Conservation (phyloP, 23 tunicate genomes). For the Trididemnum nubilum region DNA sequence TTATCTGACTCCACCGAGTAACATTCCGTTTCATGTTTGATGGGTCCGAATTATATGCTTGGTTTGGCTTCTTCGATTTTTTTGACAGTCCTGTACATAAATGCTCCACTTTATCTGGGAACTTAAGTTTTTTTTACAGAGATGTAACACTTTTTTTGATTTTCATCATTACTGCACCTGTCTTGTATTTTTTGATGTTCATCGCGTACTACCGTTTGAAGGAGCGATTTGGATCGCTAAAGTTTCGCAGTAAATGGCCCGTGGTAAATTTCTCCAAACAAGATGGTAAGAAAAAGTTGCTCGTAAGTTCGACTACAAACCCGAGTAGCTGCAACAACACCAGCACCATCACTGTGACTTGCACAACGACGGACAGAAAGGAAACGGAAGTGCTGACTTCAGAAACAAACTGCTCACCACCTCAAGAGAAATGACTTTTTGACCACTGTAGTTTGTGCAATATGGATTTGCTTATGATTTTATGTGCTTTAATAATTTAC, state of each 20-base stretch:
- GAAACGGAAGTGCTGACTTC: not conserved
- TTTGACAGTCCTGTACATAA: too few relatives aligned
- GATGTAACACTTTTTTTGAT: constrained; percentile 20
- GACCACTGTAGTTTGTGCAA: too few relatives aligned
- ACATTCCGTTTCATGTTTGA: not conserved
- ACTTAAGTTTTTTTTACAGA: constrained; percentile 23
- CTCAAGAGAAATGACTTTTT: too few relatives aligned
- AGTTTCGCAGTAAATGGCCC: constrained; percentile 1
- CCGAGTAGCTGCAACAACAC: not conserved
- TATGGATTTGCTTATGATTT: too few relatives aligned
- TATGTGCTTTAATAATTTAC: too few relatives aligned
- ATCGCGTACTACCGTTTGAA: constrained; percentile 41
- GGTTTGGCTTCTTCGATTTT: not conserved
- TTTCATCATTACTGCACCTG: constrained; percentile 36
- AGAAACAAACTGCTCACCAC: too few relatives aligned
- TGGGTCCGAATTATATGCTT: not conserved
- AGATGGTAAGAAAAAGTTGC: not conserved
- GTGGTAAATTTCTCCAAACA: not conserved
- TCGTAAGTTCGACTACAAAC: not conserved
- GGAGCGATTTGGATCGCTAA: constrained; percentile 59
- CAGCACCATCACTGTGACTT: not conserved
- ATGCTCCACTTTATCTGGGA: too few relatives aligned
- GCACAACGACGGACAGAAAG: not conserved
- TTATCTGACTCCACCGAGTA: not conserved
- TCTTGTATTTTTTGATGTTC: constrained; percentile 40